phyloP scores from a whole-genome alignment of 2,113 vertebrate species.

The Brachirus orientalis region DNA sequence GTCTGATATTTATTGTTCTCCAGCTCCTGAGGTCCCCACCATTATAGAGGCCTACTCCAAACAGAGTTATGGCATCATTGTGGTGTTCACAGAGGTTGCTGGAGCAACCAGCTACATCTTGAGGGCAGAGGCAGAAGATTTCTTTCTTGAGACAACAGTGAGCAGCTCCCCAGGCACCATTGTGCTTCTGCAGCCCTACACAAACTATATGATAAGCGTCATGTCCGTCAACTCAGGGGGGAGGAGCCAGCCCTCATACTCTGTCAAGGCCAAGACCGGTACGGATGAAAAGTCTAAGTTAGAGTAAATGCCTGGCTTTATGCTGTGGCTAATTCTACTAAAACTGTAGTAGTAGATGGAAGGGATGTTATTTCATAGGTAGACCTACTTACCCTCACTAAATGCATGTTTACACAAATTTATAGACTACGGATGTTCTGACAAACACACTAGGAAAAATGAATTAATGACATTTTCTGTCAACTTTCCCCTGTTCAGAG shows the following conservation, averaged over 20 bases:
- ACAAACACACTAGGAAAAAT: background rate
- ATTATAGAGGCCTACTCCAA: constrained; percentile 90
- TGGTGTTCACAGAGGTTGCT: constrained; percentile 85
- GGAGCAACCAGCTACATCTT: constrained; percentile 89
- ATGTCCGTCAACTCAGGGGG: constrained; percentile 87
- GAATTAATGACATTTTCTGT: background rate
- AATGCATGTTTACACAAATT: background rate
- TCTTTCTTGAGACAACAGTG: constrained; percentile 83
- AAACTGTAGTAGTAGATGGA: background rate
- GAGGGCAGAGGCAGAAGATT: constrained; percentile 81
- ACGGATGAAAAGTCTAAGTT: background rate
- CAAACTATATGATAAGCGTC: constrained; percentile 85
- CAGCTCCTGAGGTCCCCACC: constrained; percentile 87
- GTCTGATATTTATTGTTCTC: background rate
- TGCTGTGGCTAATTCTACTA: background rate
- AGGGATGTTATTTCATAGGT: background rate
- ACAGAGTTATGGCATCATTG: constrained; percentile 89
- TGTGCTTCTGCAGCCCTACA: constrained; percentile 83
- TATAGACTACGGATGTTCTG: background rate
- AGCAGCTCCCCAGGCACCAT: constrained; percentile 85
- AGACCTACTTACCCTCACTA: background rate
- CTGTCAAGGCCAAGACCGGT: constrained; percentile 88
- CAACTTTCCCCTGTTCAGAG: constrained; percentile 26
- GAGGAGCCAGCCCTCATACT: constrained; percentile 86
- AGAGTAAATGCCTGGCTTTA: background rate